Base-by-base conservation (phyloP, 2,113 vertebrate species). In the Tetrax tetrax region DNA sequence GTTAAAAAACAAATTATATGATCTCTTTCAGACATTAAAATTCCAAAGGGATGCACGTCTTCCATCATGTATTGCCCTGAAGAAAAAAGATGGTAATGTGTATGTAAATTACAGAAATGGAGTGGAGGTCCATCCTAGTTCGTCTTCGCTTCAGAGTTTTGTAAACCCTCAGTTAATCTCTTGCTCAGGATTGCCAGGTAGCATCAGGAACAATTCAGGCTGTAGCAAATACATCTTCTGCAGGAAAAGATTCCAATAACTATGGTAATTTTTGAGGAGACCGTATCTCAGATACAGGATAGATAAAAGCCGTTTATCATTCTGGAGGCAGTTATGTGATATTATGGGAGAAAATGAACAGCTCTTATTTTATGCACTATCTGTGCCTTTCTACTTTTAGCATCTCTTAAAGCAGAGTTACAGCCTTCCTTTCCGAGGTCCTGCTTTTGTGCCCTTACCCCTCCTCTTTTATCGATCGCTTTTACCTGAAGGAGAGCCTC, bases 191-290 rank as follows among this genome's bases (percentile, higher is more conserved):
- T 60, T 89, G 60, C 79, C 33, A 59, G 69, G 78, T 59, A 81
- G 70, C 47, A 35, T 94, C 51, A 87, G 79, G 35, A 88, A 35
- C 45, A 63, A 68, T 74, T 88, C 61, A n/a, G 56, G 43, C 63
- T 66, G 56, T 10, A 64, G 83, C 79, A 90, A 88, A 92, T 72
- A 76, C 21, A 35, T 77, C 71, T 81, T 50, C 69, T 56, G 68
- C 51, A 68, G 81, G 91, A 83, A 88, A 77, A 71, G 41, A 70
- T 80, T 95, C 64, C 76, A 93, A 77, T 94, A 95, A 80, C 93
- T 94, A 89, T 86, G 87, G 82, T 93, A 95, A 91, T 95, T 97
- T 75, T 85, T 60, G 88, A 92, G 64, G 75, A 93, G 92, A 66
- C 56, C 50, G 95, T 83, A 74, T 88, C 85, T 90, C 57, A 71